Evolutionary conservation across 2,888 invertebrate species (phyloP), one percentile per base, ranked within the genome.

Genomic region (Ectobius pallidus): DNA sequence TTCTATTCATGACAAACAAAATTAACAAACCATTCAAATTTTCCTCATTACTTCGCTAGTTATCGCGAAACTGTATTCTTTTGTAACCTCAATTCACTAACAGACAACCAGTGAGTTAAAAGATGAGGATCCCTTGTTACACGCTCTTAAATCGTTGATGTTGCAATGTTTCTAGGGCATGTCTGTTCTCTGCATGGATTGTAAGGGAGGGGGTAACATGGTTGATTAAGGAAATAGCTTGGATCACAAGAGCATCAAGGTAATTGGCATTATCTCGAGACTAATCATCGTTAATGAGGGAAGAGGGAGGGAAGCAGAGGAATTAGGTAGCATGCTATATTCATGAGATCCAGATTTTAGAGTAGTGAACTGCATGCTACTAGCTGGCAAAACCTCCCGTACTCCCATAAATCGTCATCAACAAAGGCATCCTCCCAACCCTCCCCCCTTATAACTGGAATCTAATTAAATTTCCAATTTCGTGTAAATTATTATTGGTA

Each of bases 261-360:
- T 69, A 69, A 69, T 58, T 69, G 69, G 69, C 69, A 69, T 69
- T 69, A 69, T 69, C 69, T 69, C 55, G 69, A 69, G 69, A 69
- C 58, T 69, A 69, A 69, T 69, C 58, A 58, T 27, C 69, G 69
- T 58, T 69, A 69, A 69, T 69, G 69, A 69, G 55, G 16, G 58
- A 22, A 58, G 18, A 14, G 30, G 27, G 16, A 58, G 16, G 27
- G 58, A 30, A 25, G 16, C 27, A 25, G 27, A 22, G 52, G 46
- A 16, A 25, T 52, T 52, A 52, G 4, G 22, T 52, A 25, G 65
- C 65, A 39, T 44, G 20, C 18, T 44, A 44, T 65, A 65, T 44
- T 65, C 42, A 65, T 65, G 44, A 65, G 65, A 2, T 44, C 42
- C 65, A 65, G 65, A 65, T 65, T 44, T 65, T 44, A 11, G 65